Evolutionary conservation across 2,113 vertebrate genomes (phyloP), one percentile per base, ranked within the genome.

Genomic region (Campylomormyrus numenius): DNA sequence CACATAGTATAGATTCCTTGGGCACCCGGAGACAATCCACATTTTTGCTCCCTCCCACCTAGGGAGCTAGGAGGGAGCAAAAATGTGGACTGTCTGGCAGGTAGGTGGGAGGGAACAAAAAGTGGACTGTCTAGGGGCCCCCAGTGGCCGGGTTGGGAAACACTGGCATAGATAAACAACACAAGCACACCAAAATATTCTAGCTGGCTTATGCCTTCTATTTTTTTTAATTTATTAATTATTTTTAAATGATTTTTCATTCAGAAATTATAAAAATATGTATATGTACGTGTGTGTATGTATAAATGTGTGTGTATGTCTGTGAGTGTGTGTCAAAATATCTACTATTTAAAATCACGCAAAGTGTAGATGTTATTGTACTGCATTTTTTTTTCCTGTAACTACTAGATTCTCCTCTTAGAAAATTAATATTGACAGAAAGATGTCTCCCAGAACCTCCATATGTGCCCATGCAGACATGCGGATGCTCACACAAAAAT

Each of bases 401-500:
- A n/a, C 39, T 85, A 85, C 39, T 21, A 85, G 35, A 48, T 48
- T 48, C 31, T 31, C 62, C n/a, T 70, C 56, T 70, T 66, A 45
- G 49, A 85, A 85, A 48, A 85, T 85, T 45, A 66, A 39, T 88
- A 53, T 88, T 62, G 56, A 62, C 87, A 46, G 87, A 62, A 46
- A 35, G 56, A 53, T 53, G 49, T 86, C 84, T 50, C 8, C 46
- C 48, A 9, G 74, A 27, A 49, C 84, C 84, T 27, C 46, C n/a
- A n/a, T 42, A 80, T 19, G 31, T 19, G 17, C 35, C 13, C 74
- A 80, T 15, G 17, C 15, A 80, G 17, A 80, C 74, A 80, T 19
- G 2, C 35, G 1, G 13, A 80, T 2, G 5, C 74, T 39, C 15
- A 80, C 74, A 21, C 74, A 15, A 42, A 77, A 80, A 80, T 42